Evolutionary conservation across 2,888 invertebrate genomes (phyloP).

Genomic region (Myathropa florea): DNA sequence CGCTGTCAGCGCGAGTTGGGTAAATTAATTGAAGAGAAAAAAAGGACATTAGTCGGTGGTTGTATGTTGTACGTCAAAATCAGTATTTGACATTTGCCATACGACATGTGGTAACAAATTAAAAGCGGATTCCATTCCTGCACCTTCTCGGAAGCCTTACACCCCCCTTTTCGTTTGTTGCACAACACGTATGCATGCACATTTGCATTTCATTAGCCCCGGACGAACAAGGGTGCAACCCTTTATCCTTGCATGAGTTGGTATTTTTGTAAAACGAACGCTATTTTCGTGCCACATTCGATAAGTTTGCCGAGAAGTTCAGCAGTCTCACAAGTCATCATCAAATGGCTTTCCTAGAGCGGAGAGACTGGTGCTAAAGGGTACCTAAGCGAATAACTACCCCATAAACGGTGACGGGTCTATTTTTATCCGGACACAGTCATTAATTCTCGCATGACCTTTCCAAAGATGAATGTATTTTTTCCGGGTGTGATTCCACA

Average conservation of each 20-base stretch:
- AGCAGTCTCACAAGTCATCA: conserved; percentile 42
- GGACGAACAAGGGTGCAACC: conserved; percentile 43
- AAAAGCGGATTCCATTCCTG: background rate
- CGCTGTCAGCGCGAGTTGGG: background rate
- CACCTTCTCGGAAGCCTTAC: background rate
- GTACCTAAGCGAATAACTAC: conserved; percentile 2
- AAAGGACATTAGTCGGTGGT: background rate
- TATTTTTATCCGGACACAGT: conserved; percentile 63
- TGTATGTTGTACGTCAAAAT: background rate
- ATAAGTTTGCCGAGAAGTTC: conserved; percentile 38
- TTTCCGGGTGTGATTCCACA: conserved; percentile 6
- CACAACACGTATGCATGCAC: background rate
- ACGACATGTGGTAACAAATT: background rate
- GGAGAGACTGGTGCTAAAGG: conserved; percentile 14
- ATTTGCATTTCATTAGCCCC: conserved; percentile 55
- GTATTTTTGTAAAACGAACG: conserved; percentile 24
- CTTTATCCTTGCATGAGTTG: conserved; percentile 63
- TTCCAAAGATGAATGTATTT: conserved; percentile 22
- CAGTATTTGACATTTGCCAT: background rate
- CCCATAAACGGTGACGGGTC: conserved; percentile 55
- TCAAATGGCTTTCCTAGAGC: background rate
- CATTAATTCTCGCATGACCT: conserved; percentile 68
- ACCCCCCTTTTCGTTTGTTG: too few relatives aligned
- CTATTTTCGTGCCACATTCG: conserved; percentile 62
- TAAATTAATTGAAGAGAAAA: background rate